Conservation (phyloP, 2,113 vertebrate genomes). For the Stegastes partitus region DNA sequence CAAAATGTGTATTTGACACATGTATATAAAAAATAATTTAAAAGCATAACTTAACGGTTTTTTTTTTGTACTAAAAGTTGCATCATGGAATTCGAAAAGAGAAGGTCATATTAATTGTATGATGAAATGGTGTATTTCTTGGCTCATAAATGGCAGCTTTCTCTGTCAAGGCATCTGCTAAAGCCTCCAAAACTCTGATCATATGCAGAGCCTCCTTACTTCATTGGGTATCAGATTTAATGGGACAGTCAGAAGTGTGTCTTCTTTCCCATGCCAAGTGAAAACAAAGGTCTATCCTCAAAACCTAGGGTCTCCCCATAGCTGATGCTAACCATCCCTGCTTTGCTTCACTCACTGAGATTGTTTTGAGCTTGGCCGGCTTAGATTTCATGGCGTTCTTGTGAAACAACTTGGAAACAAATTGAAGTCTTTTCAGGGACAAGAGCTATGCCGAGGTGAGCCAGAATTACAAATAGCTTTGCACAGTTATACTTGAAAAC, state of each 20-base stretch:
- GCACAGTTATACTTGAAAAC: slow-evolving; percentile 8
- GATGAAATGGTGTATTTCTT: slow-evolving; percentile 62
- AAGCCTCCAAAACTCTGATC: slow-evolving; percentile 49
- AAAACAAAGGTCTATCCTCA: slow-evolving; percentile 29
- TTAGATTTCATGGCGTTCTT: slow-evolving; percentile 45
- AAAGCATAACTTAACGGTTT: slow-evolving; percentile 36
- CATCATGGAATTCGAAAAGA: slow-evolving; percentile 36
- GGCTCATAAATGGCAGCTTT: slow-evolving; percentile 29
- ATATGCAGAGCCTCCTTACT: slow-evolving; percentile 45
- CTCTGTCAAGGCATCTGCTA: slow-evolving; percentile 49
- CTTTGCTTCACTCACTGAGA: slow-evolving; percentile 33
- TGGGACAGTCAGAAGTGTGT: slow-evolving; percentile 44
- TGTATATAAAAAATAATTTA: slow-evolving; percentile 9
- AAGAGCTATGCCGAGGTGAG: slow-evolving; percentile 38
- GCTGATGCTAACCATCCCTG: slow-evolving; percentile 47
- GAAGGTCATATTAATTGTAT: slow-evolving; percentile 33
- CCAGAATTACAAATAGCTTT: slow-evolving; percentile 46
- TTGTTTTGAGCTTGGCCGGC: slow-evolving; percentile 43
- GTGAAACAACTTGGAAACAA: slow-evolving; percentile 58
- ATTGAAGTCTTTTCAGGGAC: slow-evolving; percentile 41
- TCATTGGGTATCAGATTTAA: slow-evolving; percentile 50
- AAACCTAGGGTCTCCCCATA: slow-evolving; percentile 29
- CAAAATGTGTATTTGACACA: slow-evolving; percentile 18
- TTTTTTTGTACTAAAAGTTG: slow-evolving; percentile 25
- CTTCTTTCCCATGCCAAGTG: slow-evolving; percentile 26